A percentile compares a stretch with the other conserved stretches of the same genome.
phyloP scores from a whole-genome alignment of 2,797 vertebrate species.

The Sarcophilus harrisii region DNA sequence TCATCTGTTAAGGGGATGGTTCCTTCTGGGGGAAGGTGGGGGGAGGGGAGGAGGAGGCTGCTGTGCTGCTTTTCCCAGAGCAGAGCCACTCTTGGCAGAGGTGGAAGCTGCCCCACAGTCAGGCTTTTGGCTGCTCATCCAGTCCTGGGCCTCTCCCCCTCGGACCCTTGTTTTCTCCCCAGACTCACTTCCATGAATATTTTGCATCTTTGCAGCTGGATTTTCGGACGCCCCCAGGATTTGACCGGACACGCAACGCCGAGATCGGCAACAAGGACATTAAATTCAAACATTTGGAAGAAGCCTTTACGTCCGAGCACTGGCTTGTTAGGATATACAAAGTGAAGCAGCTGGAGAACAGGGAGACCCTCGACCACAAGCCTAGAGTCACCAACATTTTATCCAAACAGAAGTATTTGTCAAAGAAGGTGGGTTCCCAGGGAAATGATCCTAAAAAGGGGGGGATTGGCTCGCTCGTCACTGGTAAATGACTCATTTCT shows the following conservation, averaged over 20 bases:
- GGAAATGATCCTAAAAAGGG: constrained; percentile 62
- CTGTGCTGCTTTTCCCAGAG: no score
- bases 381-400: constrained; percentile 92
- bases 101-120: no score
- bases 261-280: constrained; percentile 99
- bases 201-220: constrained; percentile 90
- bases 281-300: constrained; percentile 97
- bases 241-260: constrained; percentile 97
- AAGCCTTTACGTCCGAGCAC: constrained; percentile 99
- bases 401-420: constrained; percentile 98
- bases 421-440: constrained; percentile 94
- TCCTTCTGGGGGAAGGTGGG: background rate
- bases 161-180: background rate
- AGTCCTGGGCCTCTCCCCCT: no score
- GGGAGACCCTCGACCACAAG: constrained; percentile 95
- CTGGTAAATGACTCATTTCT: constrained; percentile 73
- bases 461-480: constrained; percentile 58
- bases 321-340: constrained; percentile 99
- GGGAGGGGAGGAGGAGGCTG: no score
- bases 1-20: no score
- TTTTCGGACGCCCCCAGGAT: constrained; percentile 98
- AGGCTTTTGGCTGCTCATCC: no score
- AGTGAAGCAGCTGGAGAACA: constrained; percentile 97
- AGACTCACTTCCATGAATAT: background rate
- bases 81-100: no score